A percentile compares a stretch with the other conserved stretches of the same genome.
Conservation (phyloP, 64 coral and sea anemone genomes). For the Stylophora pistillata region DNA sequence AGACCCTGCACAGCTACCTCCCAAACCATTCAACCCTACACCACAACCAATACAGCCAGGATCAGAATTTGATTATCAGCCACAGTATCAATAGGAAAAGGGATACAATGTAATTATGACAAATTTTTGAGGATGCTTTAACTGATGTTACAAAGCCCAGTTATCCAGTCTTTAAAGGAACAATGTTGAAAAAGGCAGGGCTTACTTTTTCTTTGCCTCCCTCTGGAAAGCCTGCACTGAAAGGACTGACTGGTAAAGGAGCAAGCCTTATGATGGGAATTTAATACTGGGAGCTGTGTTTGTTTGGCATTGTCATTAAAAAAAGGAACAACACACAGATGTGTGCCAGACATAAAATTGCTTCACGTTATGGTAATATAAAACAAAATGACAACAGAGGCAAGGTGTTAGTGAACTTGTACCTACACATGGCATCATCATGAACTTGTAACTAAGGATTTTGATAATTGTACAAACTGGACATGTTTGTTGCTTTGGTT, state of each 20-base stretch:
- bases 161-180: no score
- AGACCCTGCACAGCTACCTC: constrained; percentile 87
- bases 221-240: no score
- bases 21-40: constrained; percentile 63
- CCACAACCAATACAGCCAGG: constrained; percentile 57
- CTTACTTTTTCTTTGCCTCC: no score
- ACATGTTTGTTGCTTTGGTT: no score
- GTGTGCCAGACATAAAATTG: not conserved
- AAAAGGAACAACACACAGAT: not conserved
- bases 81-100: constrained; percentile 73
- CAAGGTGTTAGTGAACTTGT: no score
- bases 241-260: not conserved
- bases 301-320: not conserved
- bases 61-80: constrained; percentile 90
- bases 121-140: not conserved
- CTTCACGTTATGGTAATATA: no score
- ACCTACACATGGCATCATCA: no score
- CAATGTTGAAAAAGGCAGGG: no score
- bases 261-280: not conserved
- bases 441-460: no score
- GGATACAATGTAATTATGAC: not conserved
- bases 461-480: no score
- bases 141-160: no score
- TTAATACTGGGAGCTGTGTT: not conserved
- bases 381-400: no score